Percentiles rank a stretch among this genome's conserved stretches.
Conservation (phyloP, 2,797 vertebrate genomes). For the Limnodromus scolopaceus region DNA sequence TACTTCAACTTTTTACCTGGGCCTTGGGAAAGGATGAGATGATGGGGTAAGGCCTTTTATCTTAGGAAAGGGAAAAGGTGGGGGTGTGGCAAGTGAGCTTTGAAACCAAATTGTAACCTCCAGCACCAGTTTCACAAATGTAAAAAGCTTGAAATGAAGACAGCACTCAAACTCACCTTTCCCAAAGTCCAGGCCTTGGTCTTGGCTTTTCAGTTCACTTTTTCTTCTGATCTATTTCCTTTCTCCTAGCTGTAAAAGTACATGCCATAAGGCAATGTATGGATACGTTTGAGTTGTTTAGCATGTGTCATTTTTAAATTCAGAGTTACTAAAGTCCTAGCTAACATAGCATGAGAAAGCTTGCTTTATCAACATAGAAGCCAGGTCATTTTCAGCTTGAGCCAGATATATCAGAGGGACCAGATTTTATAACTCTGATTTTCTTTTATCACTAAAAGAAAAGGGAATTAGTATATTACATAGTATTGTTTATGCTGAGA, state of each 20-base stretch:
- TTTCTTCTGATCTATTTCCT: not conserved
- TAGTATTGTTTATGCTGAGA: slow-evolving; percentile 19
- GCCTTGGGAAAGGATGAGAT: not conserved
- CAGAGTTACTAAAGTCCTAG: not conserved
- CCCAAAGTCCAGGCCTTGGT: not conserved
- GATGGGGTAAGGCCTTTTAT: not conserved
- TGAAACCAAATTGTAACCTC: not conserved
- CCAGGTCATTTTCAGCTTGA: not conserved
- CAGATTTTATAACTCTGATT: not conserved
- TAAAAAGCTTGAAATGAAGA: not conserved
- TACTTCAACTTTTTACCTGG: not conserved
- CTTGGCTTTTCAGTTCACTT: not conserved
- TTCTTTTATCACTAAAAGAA: not conserved
- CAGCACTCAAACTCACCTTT: not conserved
- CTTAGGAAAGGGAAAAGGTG: not conserved
- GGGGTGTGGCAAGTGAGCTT: not conserved
- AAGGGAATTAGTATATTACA: not conserved
- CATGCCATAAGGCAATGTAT: not conserved
- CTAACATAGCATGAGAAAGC: not conserved
- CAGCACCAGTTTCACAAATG: not conserved
- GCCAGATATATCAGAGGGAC: not conserved
- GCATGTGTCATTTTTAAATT: not conserved
- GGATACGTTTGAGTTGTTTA: not conserved
- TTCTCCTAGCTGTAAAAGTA: not conserved
- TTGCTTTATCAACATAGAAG: not conserved